A percentile compares a stretch with the other conserved stretches of the same genome.
These are phyloP conservation scores for Phrynocephalus vlangalii DNA, from an alignment of 2,797 vertebrate genomes.

Conservation along the genomic window DNA sequence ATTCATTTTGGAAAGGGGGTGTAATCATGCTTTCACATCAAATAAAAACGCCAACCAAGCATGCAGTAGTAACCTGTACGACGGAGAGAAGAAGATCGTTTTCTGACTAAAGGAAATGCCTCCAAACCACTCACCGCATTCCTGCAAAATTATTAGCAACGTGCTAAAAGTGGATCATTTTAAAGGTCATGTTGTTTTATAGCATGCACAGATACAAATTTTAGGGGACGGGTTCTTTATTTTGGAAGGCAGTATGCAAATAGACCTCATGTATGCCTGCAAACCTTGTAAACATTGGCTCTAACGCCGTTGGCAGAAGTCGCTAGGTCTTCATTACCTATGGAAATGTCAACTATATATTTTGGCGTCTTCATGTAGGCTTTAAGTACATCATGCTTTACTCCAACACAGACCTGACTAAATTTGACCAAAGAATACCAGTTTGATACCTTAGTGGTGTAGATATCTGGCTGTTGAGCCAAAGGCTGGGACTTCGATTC, in stretches of 20 bases:
- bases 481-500: too few species aligned
- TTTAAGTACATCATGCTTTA: neutral
- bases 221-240: neutral
- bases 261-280: neutral
- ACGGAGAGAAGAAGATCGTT: constrained; percentile 42
- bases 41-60: constrained; percentile 67
- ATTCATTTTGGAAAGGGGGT: constrained; percentile 66
- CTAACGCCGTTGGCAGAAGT: neutral
- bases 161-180: neutral
- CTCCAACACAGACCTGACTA: neutral
- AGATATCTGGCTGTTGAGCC: too few species aligned
- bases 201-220: neutral
- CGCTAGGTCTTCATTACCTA: neutral
- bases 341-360: neutral
- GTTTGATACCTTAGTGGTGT: too few species aligned
- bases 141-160: neutral
- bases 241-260: neutral
- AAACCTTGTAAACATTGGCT: neutral
- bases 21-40: constrained; percentile 62
- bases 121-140: constrained; percentile 25
- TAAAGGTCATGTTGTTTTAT: neutral
- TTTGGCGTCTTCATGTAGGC: neutral
- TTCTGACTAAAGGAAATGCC: constrained; percentile 35
- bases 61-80: constrained; percentile 50
- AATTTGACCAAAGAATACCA: neutral